A percentile compares a stretch with the other conserved stretches of the same genome.
Conservation (phyloP, 2,888 invertebrate species). For the Tetropium fuscum region DNA sequence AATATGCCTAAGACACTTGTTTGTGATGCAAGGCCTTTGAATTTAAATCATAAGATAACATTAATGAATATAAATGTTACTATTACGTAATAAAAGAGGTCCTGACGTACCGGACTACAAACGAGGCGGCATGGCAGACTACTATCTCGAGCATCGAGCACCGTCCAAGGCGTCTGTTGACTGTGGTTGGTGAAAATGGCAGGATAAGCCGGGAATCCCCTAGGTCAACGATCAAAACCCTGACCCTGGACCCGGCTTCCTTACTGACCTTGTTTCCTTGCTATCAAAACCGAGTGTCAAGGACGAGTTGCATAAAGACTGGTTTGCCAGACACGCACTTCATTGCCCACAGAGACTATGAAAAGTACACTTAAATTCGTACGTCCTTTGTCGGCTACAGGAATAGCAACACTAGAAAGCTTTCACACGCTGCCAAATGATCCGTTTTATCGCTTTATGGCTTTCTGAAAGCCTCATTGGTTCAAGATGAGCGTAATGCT, state of each 20-base stretch:
- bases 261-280: conserved; percentile 60
- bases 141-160: too few relatives aligned
- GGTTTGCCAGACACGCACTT: conserved; percentile 20
- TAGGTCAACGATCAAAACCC: conserved; percentile 65
- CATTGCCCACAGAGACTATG: conserved; percentile 16
- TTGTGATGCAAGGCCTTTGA: too few relatives aligned
- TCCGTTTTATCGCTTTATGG: neutral
- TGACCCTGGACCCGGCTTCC: conserved; percentile 62
- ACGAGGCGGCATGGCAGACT: neutral
- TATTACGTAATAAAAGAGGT: too few relatives aligned
- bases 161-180: conserved; percentile 20
- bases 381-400: conserved; percentile 8
- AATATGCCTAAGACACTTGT: too few relatives aligned
- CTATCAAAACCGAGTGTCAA: conserved; percentile 49
- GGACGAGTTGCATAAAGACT: conserved; percentile 38
- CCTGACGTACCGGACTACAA: conserved; percentile 15
- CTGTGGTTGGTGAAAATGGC: conserved; percentile 56
- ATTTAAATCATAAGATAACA: too few relatives aligned
- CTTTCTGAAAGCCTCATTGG: neutral
- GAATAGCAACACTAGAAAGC: conserved; percentile 6
- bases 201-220: conserved; percentile 60
- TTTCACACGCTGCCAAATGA: conserved; percentile 10
- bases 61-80: too few relatives aligned
- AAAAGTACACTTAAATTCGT: conserved; percentile 22
- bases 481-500: neutral